Base-by-base conservation (phyloP, 2,797 vertebrate species). In the Decapterus maruadsi region DNA sequence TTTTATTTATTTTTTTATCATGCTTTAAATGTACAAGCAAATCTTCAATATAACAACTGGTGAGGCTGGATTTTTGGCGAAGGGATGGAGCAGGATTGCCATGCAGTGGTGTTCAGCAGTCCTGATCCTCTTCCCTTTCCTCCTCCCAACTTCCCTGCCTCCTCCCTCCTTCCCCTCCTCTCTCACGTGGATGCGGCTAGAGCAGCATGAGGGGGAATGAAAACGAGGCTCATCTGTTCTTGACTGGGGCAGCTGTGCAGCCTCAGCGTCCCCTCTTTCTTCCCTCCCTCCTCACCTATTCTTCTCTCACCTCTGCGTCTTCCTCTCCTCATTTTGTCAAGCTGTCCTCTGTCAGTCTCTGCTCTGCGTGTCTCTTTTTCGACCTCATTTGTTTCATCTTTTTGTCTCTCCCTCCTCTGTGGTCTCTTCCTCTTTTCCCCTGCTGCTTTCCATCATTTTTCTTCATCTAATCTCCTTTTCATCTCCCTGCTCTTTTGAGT, bases 181-280 rank as follows among this genome's bases (percentile, higher is more conserved):
- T 29, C 87, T 90, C 89, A 93, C 87, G 86, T 92, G 90, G 87
- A 90, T 90, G 88, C 83, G 10, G 87, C 43, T 82, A 74, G 75
- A 77, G 77, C 62, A 75, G 69, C 90, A 83, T 90, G 90, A 76
- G 90, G 71, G 80, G 72, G 63, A 72, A 75, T 0, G 16, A 68
- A 72, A 75, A 87, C 78, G 59, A 77, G 75, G 57, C 70, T 87
- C 68, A 75, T 84, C 60, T 76, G 78, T 78, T 82, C 42, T 70
- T 67, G 68, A 59, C 50, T 78, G 43, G 86, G 80, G 72, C 87
- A 85, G 82, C 81, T 80, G 65, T 77, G 40, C 60, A 42, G 17
- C 54, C 62, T 55, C 67, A 3, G 64, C 17, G 20, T 45, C 22
- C n/a, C 6, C 19, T 46, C n/a, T 74, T 31, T 70, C 31, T 62